Conservation (phyloP, 2,113 vertebrate genomes). For the Nycticorax nycticorax region DNA sequence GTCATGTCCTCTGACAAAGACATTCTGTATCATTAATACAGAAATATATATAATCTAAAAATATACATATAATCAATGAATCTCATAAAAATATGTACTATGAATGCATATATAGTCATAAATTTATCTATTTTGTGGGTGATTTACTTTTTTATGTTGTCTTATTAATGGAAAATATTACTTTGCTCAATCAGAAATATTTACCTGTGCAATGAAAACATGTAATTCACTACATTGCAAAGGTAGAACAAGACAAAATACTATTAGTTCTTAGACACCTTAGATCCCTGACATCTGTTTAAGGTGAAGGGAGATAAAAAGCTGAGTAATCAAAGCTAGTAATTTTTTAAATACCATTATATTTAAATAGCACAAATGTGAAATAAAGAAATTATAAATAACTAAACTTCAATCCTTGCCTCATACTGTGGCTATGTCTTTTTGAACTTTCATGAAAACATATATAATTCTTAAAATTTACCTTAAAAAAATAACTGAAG, state of each 20-base stretch:
- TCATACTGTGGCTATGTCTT: background rate
- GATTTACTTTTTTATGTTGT: background rate
- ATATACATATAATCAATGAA: background rate
- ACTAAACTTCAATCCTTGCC: background rate
- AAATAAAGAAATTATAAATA: background rate
- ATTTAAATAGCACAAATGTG: background rate
- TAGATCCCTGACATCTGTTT: fast-evolving
- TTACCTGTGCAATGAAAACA: background rate
- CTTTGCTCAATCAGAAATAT: background rate
- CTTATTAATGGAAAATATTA: background rate
- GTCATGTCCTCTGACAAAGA: background rate
- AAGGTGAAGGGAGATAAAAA: background rate
- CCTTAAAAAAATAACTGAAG: background rate
- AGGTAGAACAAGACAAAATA: background rate
- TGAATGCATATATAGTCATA: background rate
- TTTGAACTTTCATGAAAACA: background rate
- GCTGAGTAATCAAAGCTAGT: background rate
- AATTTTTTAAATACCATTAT: background rate
- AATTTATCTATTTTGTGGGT: background rate
- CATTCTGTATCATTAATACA: background rate
- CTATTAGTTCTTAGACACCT: background rate
- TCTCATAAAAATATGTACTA: background rate
- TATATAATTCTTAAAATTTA: background rate
- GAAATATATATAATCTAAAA: background rate
- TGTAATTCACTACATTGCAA: background rate